These are phyloP conservation scores for Conus canariensis DNA, from an alignment of 2,888 invertebrate species.

Conservation along the genomic window DNA sequence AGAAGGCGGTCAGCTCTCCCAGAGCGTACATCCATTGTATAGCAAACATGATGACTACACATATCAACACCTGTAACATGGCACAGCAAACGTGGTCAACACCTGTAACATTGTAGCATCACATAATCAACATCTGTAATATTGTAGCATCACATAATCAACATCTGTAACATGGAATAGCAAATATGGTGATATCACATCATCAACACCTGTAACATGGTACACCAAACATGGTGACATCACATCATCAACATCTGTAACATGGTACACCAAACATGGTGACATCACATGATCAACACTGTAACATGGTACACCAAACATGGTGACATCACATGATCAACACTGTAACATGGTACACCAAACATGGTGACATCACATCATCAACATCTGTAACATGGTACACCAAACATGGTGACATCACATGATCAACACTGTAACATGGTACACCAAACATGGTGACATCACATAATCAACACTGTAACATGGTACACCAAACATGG, in stretches of 20 bases:
- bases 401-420: no score
- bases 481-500: background rate
- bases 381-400: background rate
- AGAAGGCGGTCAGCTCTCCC: conserved; percentile 88
- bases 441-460: background rate
- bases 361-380: no score
- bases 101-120: conserved; percentile 78
- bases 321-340: no score
- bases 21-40: conserved; percentile 96
- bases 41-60: conserved; percentile 92
- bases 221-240: conserved; percentile 81
- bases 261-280: conserved; percentile 97
- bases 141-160: no score
- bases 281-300: conserved; percentile 86
- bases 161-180: no score
- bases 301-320: background rate
- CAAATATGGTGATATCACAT: background rate
- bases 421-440: background rate
- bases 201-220: background rate
- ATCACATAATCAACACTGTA: background rate
- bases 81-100: background rate
- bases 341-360: background rate
- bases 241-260: background rate
- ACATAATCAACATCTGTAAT: conserved; percentile 61
- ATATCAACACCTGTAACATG: conserved; percentile 87